Conservation (phyloP, 2,113 vertebrate genomes). For the Alligator mississippiensis region DNA sequence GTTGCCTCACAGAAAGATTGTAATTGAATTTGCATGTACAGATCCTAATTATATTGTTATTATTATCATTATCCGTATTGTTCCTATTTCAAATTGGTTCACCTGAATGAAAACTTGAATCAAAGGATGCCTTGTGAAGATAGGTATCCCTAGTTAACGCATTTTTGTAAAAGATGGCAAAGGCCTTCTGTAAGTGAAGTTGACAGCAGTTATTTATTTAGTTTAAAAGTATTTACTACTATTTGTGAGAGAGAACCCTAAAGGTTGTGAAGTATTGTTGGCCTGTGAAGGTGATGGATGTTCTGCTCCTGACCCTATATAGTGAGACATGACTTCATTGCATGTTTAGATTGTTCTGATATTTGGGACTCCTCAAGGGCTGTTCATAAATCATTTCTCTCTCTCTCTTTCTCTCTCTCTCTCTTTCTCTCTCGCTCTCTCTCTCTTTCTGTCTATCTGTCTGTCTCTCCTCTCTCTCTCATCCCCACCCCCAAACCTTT, state of each 20-base stretch:
- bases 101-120: conserved; percentile 47
- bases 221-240: conserved; percentile 87
- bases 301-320: conserved; percentile 83
- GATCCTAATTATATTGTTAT: background rate
- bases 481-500: too few relatives aligned
- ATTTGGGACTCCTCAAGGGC: conserved; percentile 86
- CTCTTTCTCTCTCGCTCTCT: conserved; percentile 75
- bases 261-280: conserved; percentile 85
- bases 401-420: conserved; percentile 75
- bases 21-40: background rate
- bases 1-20: conserved; percentile 38
- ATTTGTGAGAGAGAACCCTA: conserved; percentile 82
- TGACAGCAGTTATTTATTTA: conserved; percentile 86
- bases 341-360: conserved; percentile 89
- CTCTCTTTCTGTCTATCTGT: conserved; percentile 39
- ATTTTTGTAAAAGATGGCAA: conserved; percentile 76
- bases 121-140: conserved; percentile 6
- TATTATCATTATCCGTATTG: background rate
- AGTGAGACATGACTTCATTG: conserved; percentile 89
- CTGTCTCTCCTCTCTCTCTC: background rate
- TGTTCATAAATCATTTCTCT: conserved; percentile 91
- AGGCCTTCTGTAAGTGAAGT: conserved; percentile 80
- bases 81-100: conserved; percentile 35
- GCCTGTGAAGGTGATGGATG: conserved; percentile 85
- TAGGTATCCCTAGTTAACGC: conserved; percentile 55